Evolutionary conservation across 2,113 vertebrate genomes (phyloP).

Genomic region (Serilophus lunatus): DNA sequence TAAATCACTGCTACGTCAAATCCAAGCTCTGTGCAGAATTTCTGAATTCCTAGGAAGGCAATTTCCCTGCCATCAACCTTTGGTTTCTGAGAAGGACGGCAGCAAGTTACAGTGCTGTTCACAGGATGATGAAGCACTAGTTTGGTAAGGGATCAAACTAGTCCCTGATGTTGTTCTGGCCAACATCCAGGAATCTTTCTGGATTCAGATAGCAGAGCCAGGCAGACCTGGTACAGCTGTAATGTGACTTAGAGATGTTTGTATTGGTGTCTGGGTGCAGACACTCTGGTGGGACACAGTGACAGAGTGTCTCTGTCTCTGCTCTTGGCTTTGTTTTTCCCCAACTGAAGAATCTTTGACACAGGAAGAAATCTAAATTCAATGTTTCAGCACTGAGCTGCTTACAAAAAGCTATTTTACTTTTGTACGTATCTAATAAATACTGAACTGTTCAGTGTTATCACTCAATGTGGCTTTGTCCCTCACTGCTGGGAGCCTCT

Average conservation of each 20-base stretch:
- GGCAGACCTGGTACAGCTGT: neutral
- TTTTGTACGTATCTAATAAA: slow-evolving; percentile 3
- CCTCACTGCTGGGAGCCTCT: neutral
- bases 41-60: neutral
- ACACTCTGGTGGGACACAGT: neutral
- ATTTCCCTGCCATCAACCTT: neutral
- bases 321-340: slow-evolving; percentile 6
- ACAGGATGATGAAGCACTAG: neutral
- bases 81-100: neutral
- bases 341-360: neutral
- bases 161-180: neutral
- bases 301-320: neutral
- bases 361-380: slow-evolving; percentile 6
- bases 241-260: neutral
- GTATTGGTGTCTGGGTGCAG: neutral
- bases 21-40: slow-evolving; percentile 7
- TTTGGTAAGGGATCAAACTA: neutral
- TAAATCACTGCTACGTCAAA: slow-evolving; percentile 25
- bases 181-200: neutral
- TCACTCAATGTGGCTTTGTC: neutral
- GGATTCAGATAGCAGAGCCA: neutral
- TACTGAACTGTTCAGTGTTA: neutral
- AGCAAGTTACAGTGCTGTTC: neutral
- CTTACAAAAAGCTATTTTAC: slow-evolving; percentile 11
- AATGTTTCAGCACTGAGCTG: neutral